A percentile compares a stretch with the other conserved stretches of the same genome.
phyloP scores from a whole-genome alignment of 2,888 invertebrate genomes.

The Diachrysia chrysitis region DNA sequence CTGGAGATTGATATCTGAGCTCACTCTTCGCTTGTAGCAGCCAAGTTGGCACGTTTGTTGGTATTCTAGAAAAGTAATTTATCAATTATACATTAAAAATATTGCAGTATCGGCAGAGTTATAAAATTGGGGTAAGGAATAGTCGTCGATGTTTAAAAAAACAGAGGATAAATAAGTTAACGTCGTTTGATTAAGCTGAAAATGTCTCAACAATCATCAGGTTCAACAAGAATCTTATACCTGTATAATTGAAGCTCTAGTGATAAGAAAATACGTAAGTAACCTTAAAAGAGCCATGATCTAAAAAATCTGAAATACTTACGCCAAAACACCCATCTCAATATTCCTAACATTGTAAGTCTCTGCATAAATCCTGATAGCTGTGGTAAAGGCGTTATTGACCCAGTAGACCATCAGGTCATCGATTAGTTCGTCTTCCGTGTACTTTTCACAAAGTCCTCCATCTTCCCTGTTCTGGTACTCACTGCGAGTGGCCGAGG shows the following conservation, averaged over 20 bases:
- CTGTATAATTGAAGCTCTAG: too few relatives aligned
- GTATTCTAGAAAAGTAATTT: not conserved
- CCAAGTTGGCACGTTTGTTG: conserved; percentile 26
- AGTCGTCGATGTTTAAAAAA: too few relatives aligned
- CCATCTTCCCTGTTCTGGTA: conserved; percentile 23
- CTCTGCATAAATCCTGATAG: conserved; percentile 47
- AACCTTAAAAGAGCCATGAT: too few relatives aligned
- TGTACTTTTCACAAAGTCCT: conserved; percentile 30
- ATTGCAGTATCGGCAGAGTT: too few relatives aligned
- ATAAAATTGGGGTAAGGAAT: too few relatives aligned
- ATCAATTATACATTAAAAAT: not conserved
- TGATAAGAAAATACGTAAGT: too few relatives aligned
- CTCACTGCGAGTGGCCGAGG: conserved; percentile 7
- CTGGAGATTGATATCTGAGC: conserved; percentile 17
- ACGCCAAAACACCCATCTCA: conserved; percentile 71
- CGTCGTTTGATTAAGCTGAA: too few relatives aligned
- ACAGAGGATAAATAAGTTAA: too few relatives aligned
- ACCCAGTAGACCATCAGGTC: conserved; percentile 52
- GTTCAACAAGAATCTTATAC: too few relatives aligned
- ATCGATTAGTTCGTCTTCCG: conserved; percentile 43
- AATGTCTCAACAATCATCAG: too few relatives aligned
- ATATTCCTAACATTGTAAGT: conserved; percentile 27
- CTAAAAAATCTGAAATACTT: too few relatives aligned
- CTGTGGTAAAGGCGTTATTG: conserved; percentile 33
- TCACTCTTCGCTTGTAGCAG: conserved; percentile 26